phyloP scores from a whole-genome alignment of 2,113 vertebrate species.

The Malurus cyaneus region DNA sequence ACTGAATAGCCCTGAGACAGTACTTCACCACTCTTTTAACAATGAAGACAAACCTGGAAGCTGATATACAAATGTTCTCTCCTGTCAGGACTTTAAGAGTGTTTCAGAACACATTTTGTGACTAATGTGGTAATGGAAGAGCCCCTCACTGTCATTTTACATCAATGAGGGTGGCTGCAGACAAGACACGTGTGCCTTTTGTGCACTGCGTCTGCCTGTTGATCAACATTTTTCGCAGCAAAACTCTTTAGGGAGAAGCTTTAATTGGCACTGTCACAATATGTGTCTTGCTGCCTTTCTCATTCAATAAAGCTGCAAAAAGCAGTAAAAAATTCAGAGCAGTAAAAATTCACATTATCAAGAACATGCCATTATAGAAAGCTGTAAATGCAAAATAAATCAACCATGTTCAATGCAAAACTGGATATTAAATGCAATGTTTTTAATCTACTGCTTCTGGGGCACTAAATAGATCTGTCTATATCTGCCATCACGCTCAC shows the following conservation, averaged over 20 bases:
- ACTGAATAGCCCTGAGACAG: not conserved
- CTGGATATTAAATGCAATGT: not conserved
- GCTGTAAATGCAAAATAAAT: not conserved
- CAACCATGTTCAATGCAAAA: not conserved
- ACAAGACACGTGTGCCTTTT: not conserved
- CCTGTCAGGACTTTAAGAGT: not conserved
- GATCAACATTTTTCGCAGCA: not conserved
- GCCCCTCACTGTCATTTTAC: not conserved
- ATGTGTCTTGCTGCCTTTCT: not conserved
- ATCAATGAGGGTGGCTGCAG: not conserved
- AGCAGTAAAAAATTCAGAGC: not conserved
- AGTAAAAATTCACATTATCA: not conserved
- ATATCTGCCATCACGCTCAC: not conserved
- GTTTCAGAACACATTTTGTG: not conserved
- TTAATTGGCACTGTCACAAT: slow-evolving; percentile 33
- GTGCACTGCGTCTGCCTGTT: not conserved
- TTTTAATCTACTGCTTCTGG: not conserved
- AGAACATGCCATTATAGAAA: not conserved
- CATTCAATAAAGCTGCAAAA: slow-evolving; percentile 12
- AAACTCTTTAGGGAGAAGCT: slow-evolving; percentile 22
- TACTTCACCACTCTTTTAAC: not conserved
- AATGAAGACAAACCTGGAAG: not conserved
- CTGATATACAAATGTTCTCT: not conserved
- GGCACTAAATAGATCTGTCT: not conserved
- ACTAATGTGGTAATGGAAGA: not conserved